A percentile compares a stretch with the other conserved stretches of the same genome.
phyloP scores from a whole-genome alignment of 2,113 vertebrate genomes.

The Otocyon megalotis region DNA sequence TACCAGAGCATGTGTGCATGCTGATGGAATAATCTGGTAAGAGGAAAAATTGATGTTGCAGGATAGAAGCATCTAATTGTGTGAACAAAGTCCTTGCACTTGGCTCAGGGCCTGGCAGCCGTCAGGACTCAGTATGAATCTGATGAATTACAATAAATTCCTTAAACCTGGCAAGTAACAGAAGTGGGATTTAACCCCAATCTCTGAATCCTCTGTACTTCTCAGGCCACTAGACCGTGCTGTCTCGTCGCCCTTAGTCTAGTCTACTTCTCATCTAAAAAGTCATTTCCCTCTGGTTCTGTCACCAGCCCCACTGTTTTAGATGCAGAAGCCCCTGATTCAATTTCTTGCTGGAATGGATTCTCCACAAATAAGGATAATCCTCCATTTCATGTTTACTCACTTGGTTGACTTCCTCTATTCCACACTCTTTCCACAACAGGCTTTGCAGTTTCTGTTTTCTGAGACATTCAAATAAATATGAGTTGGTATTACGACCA shows the following conservation, averaged over 20 bases:
- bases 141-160: background rate
- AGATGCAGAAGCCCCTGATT: constrained; percentile 58
- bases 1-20: background rate
- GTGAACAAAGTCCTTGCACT: background rate
- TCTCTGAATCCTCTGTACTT: background rate
- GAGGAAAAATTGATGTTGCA: background rate
- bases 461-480: constrained; percentile 64
- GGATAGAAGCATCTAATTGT: background rate
- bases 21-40: background rate
- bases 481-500: constrained; percentile 42
- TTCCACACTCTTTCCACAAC: constrained; percentile 45
- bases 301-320: constrained; percentile 17
- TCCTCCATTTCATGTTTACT: constrained; percentile 71
- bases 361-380: constrained; percentile 72
- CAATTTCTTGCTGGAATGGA: constrained; percentile 73
- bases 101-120: background rate
- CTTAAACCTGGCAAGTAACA: background rate
- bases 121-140: background rate
- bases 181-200: constrained; percentile 1
- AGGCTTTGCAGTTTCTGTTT: constrained; percentile 68
- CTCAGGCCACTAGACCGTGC: background rate
- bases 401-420: constrained; percentile 68
- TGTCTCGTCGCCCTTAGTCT: constrained; percentile 20
- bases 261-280: constrained; percentile 49
- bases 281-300: background rate